Conservation (phyloP, 2,797 vertebrate genomes). For the Erpetoichthys calabaricus region DNA sequence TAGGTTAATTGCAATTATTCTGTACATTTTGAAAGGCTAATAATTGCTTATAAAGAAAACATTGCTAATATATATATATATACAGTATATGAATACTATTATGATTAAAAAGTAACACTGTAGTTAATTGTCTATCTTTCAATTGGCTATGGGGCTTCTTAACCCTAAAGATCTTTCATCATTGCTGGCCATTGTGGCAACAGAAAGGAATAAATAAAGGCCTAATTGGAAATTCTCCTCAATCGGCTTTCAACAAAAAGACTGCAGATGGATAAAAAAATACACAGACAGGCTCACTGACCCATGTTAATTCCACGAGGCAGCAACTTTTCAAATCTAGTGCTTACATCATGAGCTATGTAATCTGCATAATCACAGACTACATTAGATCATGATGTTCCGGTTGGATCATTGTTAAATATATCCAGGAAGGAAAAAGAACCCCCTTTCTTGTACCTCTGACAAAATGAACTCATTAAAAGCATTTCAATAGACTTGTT, state of each 20-base stretch:
- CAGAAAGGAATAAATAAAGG: not conserved
- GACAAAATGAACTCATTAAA: not conserved
- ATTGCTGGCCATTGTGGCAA: too few relatives aligned
- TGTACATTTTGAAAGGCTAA: too few relatives aligned
- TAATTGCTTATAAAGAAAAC: too few relatives aligned
- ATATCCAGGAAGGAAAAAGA: not conserved
- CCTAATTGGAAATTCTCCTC: not conserved
- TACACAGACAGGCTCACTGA: not conserved
- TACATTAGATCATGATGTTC: not conserved
- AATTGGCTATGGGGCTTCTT: not conserved
- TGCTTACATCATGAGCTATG: not conserved
- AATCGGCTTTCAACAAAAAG: not conserved
- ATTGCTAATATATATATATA: too few relatives aligned
- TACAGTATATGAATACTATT: too few relatives aligned
- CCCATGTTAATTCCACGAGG: not conserved
- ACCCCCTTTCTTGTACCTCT: not conserved
- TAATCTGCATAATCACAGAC: not conserved
- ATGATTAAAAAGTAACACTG: too few relatives aligned
- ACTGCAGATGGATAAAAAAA: not conserved
- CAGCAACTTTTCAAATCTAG: not conserved
- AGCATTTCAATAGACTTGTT: conserved; percentile 1
- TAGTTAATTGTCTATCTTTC: too few relatives aligned
- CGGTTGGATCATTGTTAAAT: conserved; percentile 1
- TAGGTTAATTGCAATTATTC: too few relatives aligned
- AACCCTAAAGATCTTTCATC: not conserved